A percentile compares a stretch with the other conserved stretches of the same genome.
phyloP scores from a whole-genome alignment of 2,888 invertebrate genomes.

The Acronicta psi region DNA sequence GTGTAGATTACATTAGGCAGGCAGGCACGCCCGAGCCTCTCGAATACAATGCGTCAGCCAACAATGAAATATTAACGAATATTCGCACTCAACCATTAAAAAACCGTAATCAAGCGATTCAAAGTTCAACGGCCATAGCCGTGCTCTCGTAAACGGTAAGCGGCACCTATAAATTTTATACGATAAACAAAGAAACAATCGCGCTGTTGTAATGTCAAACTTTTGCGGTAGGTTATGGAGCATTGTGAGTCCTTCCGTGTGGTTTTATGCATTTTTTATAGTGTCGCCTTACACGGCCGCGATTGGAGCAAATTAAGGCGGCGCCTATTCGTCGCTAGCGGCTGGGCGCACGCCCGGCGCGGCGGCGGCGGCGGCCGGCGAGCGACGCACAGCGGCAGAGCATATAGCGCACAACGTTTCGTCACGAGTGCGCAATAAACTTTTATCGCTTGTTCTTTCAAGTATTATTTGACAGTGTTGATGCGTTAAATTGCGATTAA shows the following conservation, averaged over 20 bases:
- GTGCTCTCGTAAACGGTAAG: conserved; percentile 74
- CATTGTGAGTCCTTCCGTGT: conserved; percentile 76
- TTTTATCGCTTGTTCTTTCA: conserved; percentile 81
- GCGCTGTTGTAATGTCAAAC: conserved; percentile 76
- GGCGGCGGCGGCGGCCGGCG: conserved; percentile 15
- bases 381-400: conserved; percentile 37
- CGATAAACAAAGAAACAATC: conserved; percentile 86
- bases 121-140: conserved; percentile 82
- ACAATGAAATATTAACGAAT: conserved; percentile 79
- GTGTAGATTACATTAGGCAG: conserved; percentile 57
- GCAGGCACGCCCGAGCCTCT: conserved; percentile 48
- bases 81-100: conserved; percentile 80
- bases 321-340: conserved; percentile 60
- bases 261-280: conserved; percentile 61
- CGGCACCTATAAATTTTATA: conserved; percentile 77
- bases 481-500: conserved; percentile 86
- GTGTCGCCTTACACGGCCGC: conserved; percentile 58
- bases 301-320: conserved; percentile 61
- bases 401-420: conserved; percentile 51
- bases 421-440: conserved; percentile 70
- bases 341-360: conserved; percentile 28
- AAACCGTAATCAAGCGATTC: conserved; percentile 84
- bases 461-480: conserved; percentile 85
- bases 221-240: conserved; percentile 84
- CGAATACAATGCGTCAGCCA: conserved; percentile 64